A percentile compares a stretch with the other conserved stretches of the same genome.
Conservation (phyloP, 30 jellyfish, hydroid and myxozoan species). For the Cassiopea andromeda region DNA sequence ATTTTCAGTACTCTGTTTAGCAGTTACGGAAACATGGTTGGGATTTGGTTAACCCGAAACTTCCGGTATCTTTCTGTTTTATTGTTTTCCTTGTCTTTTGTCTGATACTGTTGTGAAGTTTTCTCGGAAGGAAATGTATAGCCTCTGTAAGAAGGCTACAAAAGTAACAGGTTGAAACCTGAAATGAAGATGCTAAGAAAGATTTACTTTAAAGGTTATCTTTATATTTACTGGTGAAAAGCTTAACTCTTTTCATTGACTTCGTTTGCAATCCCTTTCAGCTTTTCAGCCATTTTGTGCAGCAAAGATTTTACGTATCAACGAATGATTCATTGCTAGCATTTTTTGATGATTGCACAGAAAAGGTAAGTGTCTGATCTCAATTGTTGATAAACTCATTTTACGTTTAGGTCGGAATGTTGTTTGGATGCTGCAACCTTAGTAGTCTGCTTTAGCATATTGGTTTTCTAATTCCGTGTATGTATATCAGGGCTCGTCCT, state of each 20-base stretch:
- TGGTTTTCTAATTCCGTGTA: too few relatives aligned
- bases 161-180: neutral
- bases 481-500: too few relatives aligned
- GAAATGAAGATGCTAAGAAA: too few relatives aligned
- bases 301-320: conserved; percentile 88
- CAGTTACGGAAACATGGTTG: neutral
- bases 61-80: neutral
- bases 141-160: neutral
- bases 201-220: too few relatives aligned
- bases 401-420: too few relatives aligned
- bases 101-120: neutral
- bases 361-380: conserved; percentile 74
- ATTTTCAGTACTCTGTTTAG: neutral
- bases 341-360: conserved; percentile 97
- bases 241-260: too few relatives aligned
- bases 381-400: too few relatives aligned
- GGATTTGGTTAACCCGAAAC: neutral
- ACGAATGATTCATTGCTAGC: conserved; percentile 84
- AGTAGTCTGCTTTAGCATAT: too few relatives aligned
- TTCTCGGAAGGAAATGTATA: neutral
- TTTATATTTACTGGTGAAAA: too few relatives aligned
- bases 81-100: neutral
- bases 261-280: too few relatives aligned
- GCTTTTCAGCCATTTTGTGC: conserved; percentile 91
- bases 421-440: too few relatives aligned